Evolutionary conservation across 2,888 invertebrate species (phyloP).

Genomic region (Pandemis corylana): DNA sequence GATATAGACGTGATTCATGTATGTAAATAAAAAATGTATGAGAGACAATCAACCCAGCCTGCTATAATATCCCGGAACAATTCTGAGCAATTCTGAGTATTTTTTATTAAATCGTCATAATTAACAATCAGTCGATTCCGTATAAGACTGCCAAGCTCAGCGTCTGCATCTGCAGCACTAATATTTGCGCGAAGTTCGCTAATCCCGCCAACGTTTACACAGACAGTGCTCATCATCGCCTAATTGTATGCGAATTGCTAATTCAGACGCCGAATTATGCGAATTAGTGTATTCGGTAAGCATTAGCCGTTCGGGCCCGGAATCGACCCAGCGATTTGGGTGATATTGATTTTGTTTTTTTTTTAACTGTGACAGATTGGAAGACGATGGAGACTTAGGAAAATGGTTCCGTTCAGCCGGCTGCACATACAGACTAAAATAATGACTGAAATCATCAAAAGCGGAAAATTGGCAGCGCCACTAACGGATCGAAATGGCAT

Average conservation of each 20-base stretch:
- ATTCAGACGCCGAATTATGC: slow-evolving; percentile 49
- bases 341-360: neutral
- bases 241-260: slow-evolving; percentile 69
- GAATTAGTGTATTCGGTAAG: slow-evolving; percentile 31
- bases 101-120: neutral
- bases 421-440: no score
- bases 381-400: no score
- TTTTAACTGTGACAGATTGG: no score
- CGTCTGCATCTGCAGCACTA: slow-evolving; percentile 44
- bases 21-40: no score
- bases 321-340: neutral
- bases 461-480: no score
- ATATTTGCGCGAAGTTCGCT: slow-evolving; percentile 60
- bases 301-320: neutral
- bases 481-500: no score
- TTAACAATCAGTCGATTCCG: slow-evolving; percentile 1
- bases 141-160: slow-evolving; percentile 44
- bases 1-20: no score
- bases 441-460: no score
- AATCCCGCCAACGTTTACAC: slow-evolving; percentile 55
- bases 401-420: no score
- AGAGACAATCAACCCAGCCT: no score
- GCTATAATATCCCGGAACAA: no score
- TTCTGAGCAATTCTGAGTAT: neutral
- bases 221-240: slow-evolving; percentile 59